A percentile compares a stretch with the other conserved stretches of the same genome.
Conservation (phyloP, 2,113 vertebrate species). For the Trichechus manatus region DNA sequence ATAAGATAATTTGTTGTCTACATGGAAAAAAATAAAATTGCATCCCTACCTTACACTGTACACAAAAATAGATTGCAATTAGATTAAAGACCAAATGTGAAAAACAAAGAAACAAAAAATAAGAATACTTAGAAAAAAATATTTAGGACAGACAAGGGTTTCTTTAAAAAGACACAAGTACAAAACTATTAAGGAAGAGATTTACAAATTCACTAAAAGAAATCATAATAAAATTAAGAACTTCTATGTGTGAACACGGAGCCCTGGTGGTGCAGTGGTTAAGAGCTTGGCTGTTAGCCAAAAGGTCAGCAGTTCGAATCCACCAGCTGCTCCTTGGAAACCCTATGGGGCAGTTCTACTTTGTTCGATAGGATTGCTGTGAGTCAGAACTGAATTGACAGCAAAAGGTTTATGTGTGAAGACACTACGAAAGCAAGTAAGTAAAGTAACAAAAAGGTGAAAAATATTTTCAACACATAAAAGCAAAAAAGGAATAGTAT, state of each 20-base stretch:
- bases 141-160: neutral
- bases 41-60: neutral
- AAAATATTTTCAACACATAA: conserved; percentile 7
- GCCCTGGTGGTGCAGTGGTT: too few species aligned
- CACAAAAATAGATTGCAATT: neutral
- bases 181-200: neutral
- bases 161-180: neutral
- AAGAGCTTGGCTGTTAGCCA: too few species aligned
- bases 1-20: neutral
- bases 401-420: neutral
- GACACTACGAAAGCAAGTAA: neutral
- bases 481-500: neutral
- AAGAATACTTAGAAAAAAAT: neutral
- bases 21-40: neutral
- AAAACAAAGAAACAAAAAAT: conserved; percentile 26
- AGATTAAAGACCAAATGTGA: neutral
- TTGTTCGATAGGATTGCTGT: too few species aligned
- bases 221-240: neutral
- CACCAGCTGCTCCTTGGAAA: too few species aligned
- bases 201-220: conserved; percentile 3
- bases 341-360: too few species aligned
- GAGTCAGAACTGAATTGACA: too few species aligned
- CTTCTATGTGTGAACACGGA: too few species aligned
- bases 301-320: too few species aligned
- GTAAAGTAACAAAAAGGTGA: neutral